Evolutionary conservation across 2,797 vertebrate genomes (phyloP).

Genomic region (Chelon auratus): DNA sequence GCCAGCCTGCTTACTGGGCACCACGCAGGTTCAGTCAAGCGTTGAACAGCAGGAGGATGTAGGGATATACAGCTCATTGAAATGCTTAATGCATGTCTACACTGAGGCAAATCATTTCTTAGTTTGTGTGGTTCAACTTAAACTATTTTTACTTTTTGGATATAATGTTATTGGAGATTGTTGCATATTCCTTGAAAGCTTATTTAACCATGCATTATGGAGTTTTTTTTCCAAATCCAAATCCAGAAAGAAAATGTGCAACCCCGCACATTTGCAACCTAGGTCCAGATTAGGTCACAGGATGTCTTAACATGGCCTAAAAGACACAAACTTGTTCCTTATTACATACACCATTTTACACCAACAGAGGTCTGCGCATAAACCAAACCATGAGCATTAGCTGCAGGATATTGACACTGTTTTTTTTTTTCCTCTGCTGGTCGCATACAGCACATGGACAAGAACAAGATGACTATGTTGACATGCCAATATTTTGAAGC

Average conservation of each 20-base stretch:
- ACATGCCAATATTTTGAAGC: too few relatives aligned
- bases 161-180: background rate
- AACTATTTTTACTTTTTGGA: background rate
- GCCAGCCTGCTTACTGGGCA: conserved; percentile 33
- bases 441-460: too few relatives aligned
- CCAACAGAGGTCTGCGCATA: too few relatives aligned
- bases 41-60: conserved; percentile 30
- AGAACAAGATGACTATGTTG: too few relatives aligned
- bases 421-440: too few relatives aligned
- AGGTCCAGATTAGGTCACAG: background rate
- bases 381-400: too few relatives aligned
- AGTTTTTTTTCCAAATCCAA: background rate
- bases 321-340: background rate
- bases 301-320: background rate
- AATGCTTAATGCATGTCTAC: background rate
- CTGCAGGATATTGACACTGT: too few relatives aligned
- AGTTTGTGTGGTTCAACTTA: background rate
- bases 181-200: background rate
- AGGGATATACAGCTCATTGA: background rate
- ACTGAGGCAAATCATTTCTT: background rate
- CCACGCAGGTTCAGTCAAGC: conserved; percentile 28
- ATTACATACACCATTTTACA: too few relatives aligned
- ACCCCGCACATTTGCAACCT: background rate
- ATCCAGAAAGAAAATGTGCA: background rate
- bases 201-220: background rate